Base-by-base conservation (phyloP, 2,797 vertebrate species). In the Parotocinclus haroldoi region DNA sequence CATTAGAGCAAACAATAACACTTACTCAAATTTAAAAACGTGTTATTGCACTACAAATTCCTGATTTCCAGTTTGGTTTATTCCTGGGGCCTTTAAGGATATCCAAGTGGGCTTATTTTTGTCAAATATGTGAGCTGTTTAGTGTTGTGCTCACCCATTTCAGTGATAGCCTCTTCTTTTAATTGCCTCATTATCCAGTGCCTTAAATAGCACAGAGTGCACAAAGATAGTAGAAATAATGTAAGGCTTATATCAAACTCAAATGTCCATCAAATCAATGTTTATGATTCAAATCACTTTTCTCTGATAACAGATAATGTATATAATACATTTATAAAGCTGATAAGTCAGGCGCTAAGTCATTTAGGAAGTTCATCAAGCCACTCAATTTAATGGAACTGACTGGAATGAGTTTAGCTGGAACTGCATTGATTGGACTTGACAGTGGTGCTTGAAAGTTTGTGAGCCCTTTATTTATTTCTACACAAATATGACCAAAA, bases 331-430 rank as follows among this genome's bases (percentile, higher is more conserved):
- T 67, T 60, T 54, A 56, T 60, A 50, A 56, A 55, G 37, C 14
- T 57, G 66, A 73, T 66, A 74, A 69, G 38, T 68, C 66, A 72
- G 66, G 68, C 72, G 69, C 64, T 75, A 67, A 66, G 66, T 39
- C 63, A 36, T 63, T 71, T 65, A 19, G 64, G 36, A 53, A 18
- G 42, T 44, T 65, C 16, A 19, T 44, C 10, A 12, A 4, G n/a
- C 58, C 58, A 72, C 64, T 62, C 58, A 38, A 8, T 42, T 10
- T 58, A 51, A 63, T 16, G 7, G 19, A 40, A 37, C 57, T 16
- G 36, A 52, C 53, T 19, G 58, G 55, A 45, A 37, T 17, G 37
- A 66, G 37, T 42, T 54, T n/a, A 48, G 10, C 10, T 0, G 36
- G 27, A 39, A 58, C 40, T 40, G 10, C 8, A 11, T 42, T 42